Percentiles rank a stretch among this genome's conserved stretches.
phyloP scores from a whole-genome alignment of 2,113 vertebrate genomes.

The Hippocampus mohnikei region DNA sequence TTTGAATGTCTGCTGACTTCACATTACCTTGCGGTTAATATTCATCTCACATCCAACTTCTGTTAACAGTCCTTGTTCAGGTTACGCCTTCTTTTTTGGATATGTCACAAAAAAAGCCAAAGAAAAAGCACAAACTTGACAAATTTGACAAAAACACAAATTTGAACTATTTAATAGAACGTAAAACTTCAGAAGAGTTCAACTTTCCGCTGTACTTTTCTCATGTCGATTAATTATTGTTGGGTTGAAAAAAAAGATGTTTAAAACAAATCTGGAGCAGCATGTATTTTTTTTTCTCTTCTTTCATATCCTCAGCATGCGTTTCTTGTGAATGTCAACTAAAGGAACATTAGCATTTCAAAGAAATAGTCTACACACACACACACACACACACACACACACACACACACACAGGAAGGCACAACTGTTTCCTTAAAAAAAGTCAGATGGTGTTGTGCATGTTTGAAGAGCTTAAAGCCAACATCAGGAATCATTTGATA shows the following conservation, averaged over 20 bases:
- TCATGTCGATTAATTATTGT: background rate
- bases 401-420: background rate
- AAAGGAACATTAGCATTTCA: slow-evolving; percentile 6
- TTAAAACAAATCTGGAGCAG: background rate
- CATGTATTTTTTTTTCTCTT: background rate
- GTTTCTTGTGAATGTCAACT: slow-evolving; percentile 8
- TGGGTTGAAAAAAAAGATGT: background rate
- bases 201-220: background rate
- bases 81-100: background rate
- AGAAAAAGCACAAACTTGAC: background rate
- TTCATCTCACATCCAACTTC: background rate
- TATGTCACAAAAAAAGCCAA: background rate
- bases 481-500: background rate
- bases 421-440: background rate
- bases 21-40: background rate
- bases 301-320: background rate
- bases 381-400: background rate
- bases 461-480: background rate
- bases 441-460: background rate
- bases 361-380: background rate
- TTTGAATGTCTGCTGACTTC: background rate
- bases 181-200: background rate
- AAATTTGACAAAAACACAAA: too few species aligned
- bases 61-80: background rate
- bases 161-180: background rate